Evolutionary conservation across 1,140 invertebrate genomes (phyloP).

Genomic region (Calycopis cecrops): DNA sequence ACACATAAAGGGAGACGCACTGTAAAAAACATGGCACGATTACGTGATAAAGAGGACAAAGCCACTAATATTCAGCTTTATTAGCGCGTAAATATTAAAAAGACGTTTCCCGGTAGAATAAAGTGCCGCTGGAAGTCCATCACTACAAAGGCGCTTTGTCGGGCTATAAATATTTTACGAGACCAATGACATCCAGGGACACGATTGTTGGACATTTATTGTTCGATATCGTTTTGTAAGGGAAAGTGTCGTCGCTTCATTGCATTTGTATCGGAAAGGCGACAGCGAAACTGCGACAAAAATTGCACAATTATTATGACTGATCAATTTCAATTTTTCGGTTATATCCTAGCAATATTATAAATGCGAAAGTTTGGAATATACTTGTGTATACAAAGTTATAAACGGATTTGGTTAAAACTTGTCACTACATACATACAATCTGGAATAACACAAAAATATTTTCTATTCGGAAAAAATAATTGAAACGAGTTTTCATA

Average conservation of each 20-base stretch:
- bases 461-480: background rate
- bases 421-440: no score
- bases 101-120: background rate
- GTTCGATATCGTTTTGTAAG: background rate
- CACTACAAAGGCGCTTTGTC: background rate
- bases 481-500: background rate
- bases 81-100: slow-evolving; percentile 8
- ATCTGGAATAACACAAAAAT: background rate
- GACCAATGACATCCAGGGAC: background rate
- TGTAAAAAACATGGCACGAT: slow-evolving; percentile 63
- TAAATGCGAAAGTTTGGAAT: background rate
- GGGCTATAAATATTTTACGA: slow-evolving; percentile 7
- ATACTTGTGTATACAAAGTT: no score
- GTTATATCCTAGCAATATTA: background rate
- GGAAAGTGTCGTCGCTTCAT: background rate
- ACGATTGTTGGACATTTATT: background rate
- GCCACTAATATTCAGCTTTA: slow-evolving; percentile 23
- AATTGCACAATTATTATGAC: background rate
- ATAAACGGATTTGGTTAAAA: no score
- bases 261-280: no score
- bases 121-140: background rate
- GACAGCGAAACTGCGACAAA: background rate
- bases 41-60: slow-evolving; percentile 39
- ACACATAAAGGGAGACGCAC: slow-evolving; percentile 62
- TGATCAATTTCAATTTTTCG: background rate